Base-by-base conservation (phyloP, 2,113 vertebrate genomes). In the Cochlearius cochlearius region DNA sequence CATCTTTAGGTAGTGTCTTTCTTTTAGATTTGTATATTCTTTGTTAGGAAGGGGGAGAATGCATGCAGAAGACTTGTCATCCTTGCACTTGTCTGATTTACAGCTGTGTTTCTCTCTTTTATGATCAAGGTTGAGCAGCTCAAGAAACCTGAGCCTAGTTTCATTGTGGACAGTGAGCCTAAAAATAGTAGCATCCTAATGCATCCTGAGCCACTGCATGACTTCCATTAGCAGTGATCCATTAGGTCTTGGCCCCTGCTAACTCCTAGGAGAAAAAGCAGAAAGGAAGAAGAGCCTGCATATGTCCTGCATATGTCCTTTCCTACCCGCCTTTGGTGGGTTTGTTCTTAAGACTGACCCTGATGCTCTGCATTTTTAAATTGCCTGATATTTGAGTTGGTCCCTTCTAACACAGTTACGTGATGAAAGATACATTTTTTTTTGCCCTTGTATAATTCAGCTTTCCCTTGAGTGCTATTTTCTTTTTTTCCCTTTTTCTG, bases 181-280 rank as follows among this genome's bases (percentile, higher is more conserved):
- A 91, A 96, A 96, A 92, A 96, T 94, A 96, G 88, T 52, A 87
- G 22, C 68, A 53, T 89, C 53, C 84, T 90, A 96, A 94, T 95
- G 91, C 79, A 88, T 92, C 62, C 68, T 83, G 78, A 77, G 76
- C 73, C 73, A 39, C 76, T 58, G 27, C 49, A 59, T 73, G 76
- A 43, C 73, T 93, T 93, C 89, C 93, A 94, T 96, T 95, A 97
- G 81, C 89, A 80, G 56, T 62, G 86, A 93, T 90, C 53, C 77
- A 94, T 93, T 95, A 93, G 72, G 77, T 89, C 82, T 91, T 91
- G 86, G 88, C 66, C 68, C 23, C 68, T 86, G 67, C 41, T 74
- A 68, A 22, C 55, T 95, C 85, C 58, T 58, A 49, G 41, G 71
- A 86, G 86, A 64, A 82, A 85, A 94, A 78, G 22, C 69, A 85